Evolutionary conservation across 2,113 vertebrate genomes (phyloP).

Genomic region (Corythaixoides concolor): DNA sequence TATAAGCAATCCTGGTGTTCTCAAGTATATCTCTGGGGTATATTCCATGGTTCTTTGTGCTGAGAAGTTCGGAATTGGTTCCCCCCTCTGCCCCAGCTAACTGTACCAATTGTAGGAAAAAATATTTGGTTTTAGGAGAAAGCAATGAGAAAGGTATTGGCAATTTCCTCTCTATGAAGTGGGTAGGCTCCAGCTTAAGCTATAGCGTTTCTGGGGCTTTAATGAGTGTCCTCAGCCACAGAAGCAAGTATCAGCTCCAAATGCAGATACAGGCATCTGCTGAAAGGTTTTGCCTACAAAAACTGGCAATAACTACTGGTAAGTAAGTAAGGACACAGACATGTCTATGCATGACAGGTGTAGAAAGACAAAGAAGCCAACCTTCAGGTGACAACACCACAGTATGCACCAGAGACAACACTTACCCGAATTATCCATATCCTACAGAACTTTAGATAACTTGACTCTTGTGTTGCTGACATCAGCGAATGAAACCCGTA

Average conservation of each 20-base stretch:
- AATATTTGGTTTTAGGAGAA: neutral
- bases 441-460: neutral
- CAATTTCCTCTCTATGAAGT: neutral
- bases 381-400: neutral
- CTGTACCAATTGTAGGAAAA: neutral
- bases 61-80: neutral
- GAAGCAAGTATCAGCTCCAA: neutral
- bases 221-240: neutral
- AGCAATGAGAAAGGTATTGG: neutral
- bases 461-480: neutral
- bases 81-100: neutral
- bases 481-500: neutral
- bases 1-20: neutral
- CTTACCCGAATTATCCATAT: neutral
- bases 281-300: neutral
- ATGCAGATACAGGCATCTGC: neutral
- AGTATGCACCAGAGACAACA: neutral
- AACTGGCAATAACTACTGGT: neutral
- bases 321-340: neutral
- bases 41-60: neutral
- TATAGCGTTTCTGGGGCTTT: neutral
- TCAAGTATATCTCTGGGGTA: neutral
- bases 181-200: neutral
- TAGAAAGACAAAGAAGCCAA: neutral
- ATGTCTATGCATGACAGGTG: fast-evolving